Evolutionary conservation across 2,797 vertebrate species (phyloP).

Genomic region (Gobionotothen gibberifrons): DNA sequence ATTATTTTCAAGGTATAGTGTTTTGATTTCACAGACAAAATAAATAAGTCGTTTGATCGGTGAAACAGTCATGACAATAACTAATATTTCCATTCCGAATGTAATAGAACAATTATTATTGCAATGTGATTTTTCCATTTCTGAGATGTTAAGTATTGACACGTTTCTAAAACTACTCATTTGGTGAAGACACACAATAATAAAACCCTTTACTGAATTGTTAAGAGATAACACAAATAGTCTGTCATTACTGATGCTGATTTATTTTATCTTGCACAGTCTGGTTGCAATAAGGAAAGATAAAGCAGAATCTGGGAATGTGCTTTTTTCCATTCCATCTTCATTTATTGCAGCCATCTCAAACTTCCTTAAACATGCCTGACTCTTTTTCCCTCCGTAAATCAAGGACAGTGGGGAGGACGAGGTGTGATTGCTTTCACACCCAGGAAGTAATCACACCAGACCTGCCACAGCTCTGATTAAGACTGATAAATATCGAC

Average conservation of each 20-base stretch:
- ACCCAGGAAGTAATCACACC: constrained; percentile 83
- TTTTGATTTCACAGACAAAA: neutral
- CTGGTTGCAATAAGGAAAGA: constrained; percentile 37
- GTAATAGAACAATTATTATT: neutral
- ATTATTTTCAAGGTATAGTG: neutral
- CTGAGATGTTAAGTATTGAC: constrained; percentile 15
- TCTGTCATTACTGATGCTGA: constrained; percentile 25
- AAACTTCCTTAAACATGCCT: constrained; percentile 56
- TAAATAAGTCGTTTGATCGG: neutral
- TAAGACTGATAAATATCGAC: constrained; percentile 89
- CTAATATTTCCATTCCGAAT: neutral
- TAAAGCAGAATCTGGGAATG: constrained; percentile 30
- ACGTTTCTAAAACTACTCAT: neutral
- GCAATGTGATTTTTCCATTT: neutral
- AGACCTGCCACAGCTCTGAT: constrained; percentile 83
- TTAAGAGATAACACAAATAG: constrained; percentile 32
- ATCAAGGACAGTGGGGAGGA: constrained; percentile 83
- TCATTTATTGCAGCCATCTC: constrained; percentile 25
- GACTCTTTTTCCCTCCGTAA: constrained; percentile 67
- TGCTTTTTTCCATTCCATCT: constrained; percentile 40
- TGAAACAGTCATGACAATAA: neutral
- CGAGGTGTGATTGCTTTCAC: constrained; percentile 81
- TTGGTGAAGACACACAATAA: constrained; percentile 2
- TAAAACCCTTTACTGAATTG: constrained; percentile 11
- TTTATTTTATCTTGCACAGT: constrained; percentile 26